Evolutionary conservation across 2,888 invertebrate genomes (phyloP).

Genomic region (Ellobium chinense): DNA sequence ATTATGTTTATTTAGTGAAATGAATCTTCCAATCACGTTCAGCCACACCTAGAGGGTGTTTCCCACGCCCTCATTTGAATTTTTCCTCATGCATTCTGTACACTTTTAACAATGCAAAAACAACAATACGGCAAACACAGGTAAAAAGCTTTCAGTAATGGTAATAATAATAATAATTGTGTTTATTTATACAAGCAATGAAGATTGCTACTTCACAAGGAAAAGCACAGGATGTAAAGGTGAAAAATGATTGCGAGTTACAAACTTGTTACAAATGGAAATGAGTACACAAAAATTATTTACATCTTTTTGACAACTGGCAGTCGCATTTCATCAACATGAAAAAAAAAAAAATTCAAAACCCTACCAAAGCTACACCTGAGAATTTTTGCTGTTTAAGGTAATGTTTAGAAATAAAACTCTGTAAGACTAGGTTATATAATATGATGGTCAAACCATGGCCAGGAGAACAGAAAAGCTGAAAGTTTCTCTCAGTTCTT

Average conservation of each 20-base stretch:
- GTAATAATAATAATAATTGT: neutral
- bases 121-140: slow-evolving; percentile 6
- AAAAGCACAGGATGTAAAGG: slow-evolving; percentile 4
- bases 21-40: slow-evolving; percentile 20
- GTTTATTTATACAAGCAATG: neutral
- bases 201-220: neutral
- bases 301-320: no score
- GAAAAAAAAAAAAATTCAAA: neutral
- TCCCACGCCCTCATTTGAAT: neutral
- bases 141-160: neutral
- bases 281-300: neutral
- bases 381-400: no score
- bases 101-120: neutral
- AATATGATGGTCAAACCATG: no score
- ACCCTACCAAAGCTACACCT: no score
- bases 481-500: no score
- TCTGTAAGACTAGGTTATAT: no score
- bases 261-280: neutral
- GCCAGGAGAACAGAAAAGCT: no score
- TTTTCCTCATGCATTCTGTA: neutral
- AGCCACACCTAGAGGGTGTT: neutral
- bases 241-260: neutral
- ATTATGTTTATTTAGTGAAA: slow-evolving; percentile 35
- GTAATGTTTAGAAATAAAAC: no score
- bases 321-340: neutral